phyloP scores from a whole-genome alignment of 2,797 vertebrate genomes.

The Margarornis squamiger region DNA sequence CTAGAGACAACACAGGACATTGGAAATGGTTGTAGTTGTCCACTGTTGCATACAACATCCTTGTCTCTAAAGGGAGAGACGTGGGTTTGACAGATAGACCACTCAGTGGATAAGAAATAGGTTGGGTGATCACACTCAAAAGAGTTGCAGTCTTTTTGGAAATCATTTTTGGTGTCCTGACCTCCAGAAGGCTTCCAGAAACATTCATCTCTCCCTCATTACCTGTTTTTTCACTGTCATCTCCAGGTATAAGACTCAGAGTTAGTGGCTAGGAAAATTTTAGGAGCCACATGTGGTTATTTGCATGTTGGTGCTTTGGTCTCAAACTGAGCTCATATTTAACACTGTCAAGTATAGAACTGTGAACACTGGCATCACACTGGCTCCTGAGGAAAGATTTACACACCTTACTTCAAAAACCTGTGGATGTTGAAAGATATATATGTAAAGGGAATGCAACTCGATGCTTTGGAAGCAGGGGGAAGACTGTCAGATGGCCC shows the following conservation, averaged over 20 bases:
- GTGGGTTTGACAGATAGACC: neutral
- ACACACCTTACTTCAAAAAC: neutral
- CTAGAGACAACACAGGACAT: neutral
- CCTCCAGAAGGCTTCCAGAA: neutral
- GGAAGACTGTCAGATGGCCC: neutral
- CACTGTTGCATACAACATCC: neutral
- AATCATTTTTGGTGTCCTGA: neutral
- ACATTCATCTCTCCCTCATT: neutral
- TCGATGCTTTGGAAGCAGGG: neutral
- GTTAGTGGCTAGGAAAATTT: neutral
- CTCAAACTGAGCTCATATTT: neutral
- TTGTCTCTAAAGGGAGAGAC: neutral
- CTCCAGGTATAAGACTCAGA: neutral
- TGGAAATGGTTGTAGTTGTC: neutral
- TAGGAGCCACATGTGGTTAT: neutral
- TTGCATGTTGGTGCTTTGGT: neutral
- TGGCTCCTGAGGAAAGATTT: neutral
- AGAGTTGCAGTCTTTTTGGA: neutral
- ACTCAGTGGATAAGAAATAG: neutral
- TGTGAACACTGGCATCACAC: neutral
- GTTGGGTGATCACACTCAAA: neutral
- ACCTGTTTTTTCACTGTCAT: neutral
- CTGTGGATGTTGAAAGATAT: fast-evolving
- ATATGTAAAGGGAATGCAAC: neutral
- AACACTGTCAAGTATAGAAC: neutral